Conservation (phyloP, 1,140 invertebrate genomes). For the Aphaenogaster rudis region DNA sequence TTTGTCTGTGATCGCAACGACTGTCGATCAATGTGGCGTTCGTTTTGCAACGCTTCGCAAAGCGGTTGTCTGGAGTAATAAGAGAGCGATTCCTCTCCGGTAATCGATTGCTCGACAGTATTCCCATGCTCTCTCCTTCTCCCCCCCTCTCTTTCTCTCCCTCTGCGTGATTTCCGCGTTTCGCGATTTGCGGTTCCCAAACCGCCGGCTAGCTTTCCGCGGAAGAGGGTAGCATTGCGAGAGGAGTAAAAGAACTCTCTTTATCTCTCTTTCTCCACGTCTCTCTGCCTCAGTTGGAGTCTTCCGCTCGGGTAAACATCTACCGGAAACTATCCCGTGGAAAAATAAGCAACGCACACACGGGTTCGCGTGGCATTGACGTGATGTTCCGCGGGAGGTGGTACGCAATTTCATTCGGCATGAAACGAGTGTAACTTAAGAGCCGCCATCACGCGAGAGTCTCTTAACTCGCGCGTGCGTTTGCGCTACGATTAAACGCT, state of each 20-base stretch:
- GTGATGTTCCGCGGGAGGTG: conserved; percentile 38
- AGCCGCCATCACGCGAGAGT: conserved; percentile 42
- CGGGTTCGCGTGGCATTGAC: conserved; percentile 52
- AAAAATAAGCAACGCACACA: conserved; percentile 63
- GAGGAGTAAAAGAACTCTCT: conserved; percentile 31
- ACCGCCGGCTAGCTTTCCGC: conserved; percentile 41
- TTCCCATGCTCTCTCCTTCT: background rate
- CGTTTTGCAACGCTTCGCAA: conserved; percentile 34
- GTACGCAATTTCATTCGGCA: conserved; percentile 54
- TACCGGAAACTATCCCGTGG: conserved; percentile 62
- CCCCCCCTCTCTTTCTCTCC: background rate
- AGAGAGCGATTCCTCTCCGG: conserved; percentile 34
- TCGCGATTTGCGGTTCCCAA: conserved; percentile 59
- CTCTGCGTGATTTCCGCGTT: conserved; percentile 37
- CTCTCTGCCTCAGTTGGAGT: conserved; percentile 11
- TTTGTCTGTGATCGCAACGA: conserved; percentile 38
- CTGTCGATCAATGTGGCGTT: conserved; percentile 40
- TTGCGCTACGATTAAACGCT: background rate
- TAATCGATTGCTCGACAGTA: conserved; percentile 51
- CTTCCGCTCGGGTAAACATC: conserved; percentile 63
- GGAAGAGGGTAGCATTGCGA: conserved; percentile 8
- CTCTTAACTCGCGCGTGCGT: background rate
- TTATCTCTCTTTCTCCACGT: background rate
- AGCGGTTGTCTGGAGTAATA: conserved; percentile 47
- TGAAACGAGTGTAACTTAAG: conserved; percentile 52